phyloP scores from a whole-genome alignment of 2,797 vertebrate species.

The Scolopax bukidnonensis region DNA sequence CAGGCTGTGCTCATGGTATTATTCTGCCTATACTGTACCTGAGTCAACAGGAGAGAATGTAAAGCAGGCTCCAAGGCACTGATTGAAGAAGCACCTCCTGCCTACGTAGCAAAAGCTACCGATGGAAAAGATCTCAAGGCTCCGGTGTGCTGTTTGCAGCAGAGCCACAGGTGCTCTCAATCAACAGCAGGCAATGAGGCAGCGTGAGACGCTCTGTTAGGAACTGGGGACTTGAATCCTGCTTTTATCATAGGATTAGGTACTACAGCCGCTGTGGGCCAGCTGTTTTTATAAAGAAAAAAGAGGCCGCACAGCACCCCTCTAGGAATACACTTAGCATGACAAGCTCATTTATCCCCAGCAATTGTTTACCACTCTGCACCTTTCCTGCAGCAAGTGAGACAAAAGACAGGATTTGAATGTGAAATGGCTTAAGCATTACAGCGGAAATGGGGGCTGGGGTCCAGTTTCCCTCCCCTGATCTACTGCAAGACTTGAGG shows the following conservation, averaged over 20 bases:
- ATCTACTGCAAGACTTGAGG: background rate
- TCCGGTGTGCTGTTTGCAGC: background rate
- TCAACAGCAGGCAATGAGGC: background rate
- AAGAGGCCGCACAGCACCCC: background rate
- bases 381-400: background rate
- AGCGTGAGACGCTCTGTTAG: rapidly evolving
- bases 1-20: background rate
- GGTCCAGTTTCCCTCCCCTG: background rate
- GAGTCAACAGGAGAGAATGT: background rate
- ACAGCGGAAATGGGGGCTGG: background rate
- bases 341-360: constrained; percentile 42
- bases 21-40: background rate
- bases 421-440: background rate
- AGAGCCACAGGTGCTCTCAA: background rate
- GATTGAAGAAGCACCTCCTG: background rate
- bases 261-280: background rate
- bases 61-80: background rate
- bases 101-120: background rate
- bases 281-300: background rate
- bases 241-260: constrained; percentile 7
- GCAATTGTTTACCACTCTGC: constrained; percentile 7
- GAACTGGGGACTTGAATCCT: background rate
- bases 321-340: constrained; percentile 1
- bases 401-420: background rate
- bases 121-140: background rate